Conservation (phyloP, 2,888 invertebrate genomes). For the Diloba caeruleocephala region DNA sequence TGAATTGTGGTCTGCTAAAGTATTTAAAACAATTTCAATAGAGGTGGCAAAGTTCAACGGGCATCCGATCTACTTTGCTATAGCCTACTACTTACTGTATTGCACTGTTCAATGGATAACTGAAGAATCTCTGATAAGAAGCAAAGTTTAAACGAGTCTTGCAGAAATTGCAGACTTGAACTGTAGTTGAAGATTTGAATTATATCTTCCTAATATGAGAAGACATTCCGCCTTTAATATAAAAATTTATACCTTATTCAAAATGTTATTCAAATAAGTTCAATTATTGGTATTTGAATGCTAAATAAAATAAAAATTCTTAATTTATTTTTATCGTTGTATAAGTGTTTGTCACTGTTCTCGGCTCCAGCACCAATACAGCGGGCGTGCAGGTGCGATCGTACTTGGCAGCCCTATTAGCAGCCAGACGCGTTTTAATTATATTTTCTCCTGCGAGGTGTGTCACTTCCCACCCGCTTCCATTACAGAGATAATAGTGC, state of each 20-base stretch:
- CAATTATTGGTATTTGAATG: too few species aligned
- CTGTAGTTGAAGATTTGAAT: constrained; percentile 29
- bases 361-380: constrained; percentile 1
- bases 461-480: constrained; percentile 62
- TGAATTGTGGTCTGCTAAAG: constrained; percentile 25
- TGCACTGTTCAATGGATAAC: constrained; percentile 45
- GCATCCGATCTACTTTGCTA: constrained; percentile 21
- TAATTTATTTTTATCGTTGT: too few species aligned
- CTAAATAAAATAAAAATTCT: not conserved
- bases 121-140: constrained; percentile 42
- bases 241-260: constrained; percentile 24
- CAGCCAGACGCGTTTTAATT: constrained; percentile 75
- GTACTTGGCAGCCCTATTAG: constrained; percentile 52
- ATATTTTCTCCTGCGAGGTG: constrained; percentile 67
- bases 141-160: constrained; percentile 42
- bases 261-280: not conserved
- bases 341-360: not conserved
- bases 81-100: constrained; percentile 32
- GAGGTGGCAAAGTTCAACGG: constrained; percentile 48
- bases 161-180: constrained; percentile 23
- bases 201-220: too few species aligned
- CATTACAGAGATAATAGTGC: constrained; percentile 67
- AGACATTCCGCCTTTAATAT: too few species aligned
- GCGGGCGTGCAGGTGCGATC: constrained; percentile 58
- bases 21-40: constrained; percentile 54